phyloP scores from a whole-genome alignment of 2,113 vertebrate species.

The Passer domesticus region DNA sequence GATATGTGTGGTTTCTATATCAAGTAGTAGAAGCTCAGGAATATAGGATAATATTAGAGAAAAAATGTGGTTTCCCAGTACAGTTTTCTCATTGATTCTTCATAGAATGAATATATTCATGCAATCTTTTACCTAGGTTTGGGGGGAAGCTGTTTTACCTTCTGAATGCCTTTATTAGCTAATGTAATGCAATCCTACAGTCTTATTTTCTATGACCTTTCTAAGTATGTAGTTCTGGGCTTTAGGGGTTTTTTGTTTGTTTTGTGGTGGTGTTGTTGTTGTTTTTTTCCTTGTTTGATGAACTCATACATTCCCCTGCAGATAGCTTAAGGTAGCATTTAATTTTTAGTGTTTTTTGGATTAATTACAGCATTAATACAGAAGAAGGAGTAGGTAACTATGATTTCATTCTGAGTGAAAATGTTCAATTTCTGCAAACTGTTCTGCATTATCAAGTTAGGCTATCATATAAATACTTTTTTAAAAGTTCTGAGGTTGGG shows the following conservation, averaged over 20 bases:
- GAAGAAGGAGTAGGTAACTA: background rate
- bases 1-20: background rate
- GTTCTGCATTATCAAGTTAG: background rate
- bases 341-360: conserved; percentile 24
- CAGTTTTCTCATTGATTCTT: conserved; percentile 15
- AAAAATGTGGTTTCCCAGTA: background rate
- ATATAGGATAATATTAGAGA: background rate
- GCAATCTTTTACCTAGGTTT: background rate
- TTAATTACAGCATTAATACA: background rate
- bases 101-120: conserved; percentile 23
- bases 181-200: background rate
- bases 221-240: background rate
- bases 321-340: conserved; percentile 29
- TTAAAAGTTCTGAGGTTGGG: background rate
- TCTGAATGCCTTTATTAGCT: conserved; percentile 2
- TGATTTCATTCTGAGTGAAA: conserved; percentile 37
- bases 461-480: background rate
- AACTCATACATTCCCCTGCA: background rate
- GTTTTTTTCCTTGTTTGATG: background rate
- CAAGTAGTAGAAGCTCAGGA: background rate
- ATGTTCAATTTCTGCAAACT: background rate
- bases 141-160: background rate
- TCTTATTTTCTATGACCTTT: background rate
- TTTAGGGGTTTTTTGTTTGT: background rate
- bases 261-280: background rate